These are phyloP conservation scores for Calameuta filiformis DNA, from an alignment of 2,888 invertebrate species.

Conservation along the genomic window DNA sequence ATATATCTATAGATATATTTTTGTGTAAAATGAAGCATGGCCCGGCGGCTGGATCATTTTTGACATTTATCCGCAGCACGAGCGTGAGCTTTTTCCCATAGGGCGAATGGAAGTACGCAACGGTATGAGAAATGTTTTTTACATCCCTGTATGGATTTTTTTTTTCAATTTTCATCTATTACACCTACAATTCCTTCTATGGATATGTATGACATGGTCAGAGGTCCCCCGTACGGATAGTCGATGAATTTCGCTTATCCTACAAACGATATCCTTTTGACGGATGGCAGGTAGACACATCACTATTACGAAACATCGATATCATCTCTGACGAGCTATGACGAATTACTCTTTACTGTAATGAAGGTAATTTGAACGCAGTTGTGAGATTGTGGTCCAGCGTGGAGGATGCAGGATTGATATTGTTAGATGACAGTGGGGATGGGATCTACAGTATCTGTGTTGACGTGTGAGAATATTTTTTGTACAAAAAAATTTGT, in stretches of 20 bases:
- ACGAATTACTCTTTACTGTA: slow-evolving; percentile 1
- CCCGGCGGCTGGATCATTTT: not conserved
- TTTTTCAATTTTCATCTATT: not conserved
- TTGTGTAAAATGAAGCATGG: not conserved
- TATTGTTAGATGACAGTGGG: not conserved
- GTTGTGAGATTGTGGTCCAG: not conserved
- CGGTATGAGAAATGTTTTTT: not conserved
- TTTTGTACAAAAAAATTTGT: not conserved
- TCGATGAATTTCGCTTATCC: not conserved
- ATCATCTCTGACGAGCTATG: not conserved
- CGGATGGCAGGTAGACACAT: not conserved
- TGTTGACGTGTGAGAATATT: not conserved
- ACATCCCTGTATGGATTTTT: not conserved
- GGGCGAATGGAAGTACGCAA: not conserved
- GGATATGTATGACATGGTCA: not conserved
- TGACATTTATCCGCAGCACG: not conserved
- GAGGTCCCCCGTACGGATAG: not conserved
- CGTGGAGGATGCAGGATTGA: not conserved
- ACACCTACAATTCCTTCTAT: not conserved
- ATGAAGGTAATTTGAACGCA: slow-evolving; percentile 1
- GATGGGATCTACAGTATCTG: not conserved
- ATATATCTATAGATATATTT: not conserved
- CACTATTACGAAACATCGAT: not conserved
- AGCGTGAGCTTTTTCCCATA: not conserved
- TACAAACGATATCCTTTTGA: not conserved